Base-by-base conservation (phyloP, 1,140 invertebrate genomes). In the Catajapyx aquilonaris region DNA sequence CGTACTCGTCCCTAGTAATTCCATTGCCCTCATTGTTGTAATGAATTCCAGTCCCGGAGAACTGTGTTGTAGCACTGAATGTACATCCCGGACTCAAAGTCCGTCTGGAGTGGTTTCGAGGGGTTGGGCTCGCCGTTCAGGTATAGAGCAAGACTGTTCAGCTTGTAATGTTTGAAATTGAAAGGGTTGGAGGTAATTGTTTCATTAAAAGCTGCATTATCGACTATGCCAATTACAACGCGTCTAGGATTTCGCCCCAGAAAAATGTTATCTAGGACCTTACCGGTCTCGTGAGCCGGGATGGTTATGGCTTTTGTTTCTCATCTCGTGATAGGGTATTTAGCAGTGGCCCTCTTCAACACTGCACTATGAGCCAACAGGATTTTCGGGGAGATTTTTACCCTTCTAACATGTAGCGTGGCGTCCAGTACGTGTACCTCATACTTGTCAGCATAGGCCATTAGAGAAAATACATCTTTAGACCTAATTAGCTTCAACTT, bases 351-450 rank as follows among this genome's bases (percentile, higher is more conserved):
- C 28, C 7, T 4, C 9, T 15, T 20, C 19, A 39, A 38, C 43
- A 45, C 19, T 21, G 20, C 10, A 40, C 43, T 0, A 23, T 2
- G 2, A 31, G 7, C 28, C 39, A 20, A 16, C 25, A 4, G 18
- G 41, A 37, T 11, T 19, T 23, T 23, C 45, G 25, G 13, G n/a
- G n/a, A n/a, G n/a, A n/a, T n/a, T n/a, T n/a, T n/a, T n/a, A n/a
- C n/a, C n/a, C n/a, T n/a, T n/a, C n/a, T n/a, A n/a, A n/a, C n/a
- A n/a, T n/a, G n/a, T n/a, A n/a, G n/a, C n/a, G n/a, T n/a, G n/a
- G n/a, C 40, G 41, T 45, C 38, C 19, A 45, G 25, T 4, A 45
- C 46, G 11, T 43, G 44, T 16, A 44, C 34, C 7, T 45, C 20
- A 25, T 35, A 45, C 31, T 34, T 35, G 0, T 28, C 32, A 33